Evolutionary conservation across 1,140 invertebrate genomes (phyloP).

Genomic region (Sesamia nonagrioides): DNA sequence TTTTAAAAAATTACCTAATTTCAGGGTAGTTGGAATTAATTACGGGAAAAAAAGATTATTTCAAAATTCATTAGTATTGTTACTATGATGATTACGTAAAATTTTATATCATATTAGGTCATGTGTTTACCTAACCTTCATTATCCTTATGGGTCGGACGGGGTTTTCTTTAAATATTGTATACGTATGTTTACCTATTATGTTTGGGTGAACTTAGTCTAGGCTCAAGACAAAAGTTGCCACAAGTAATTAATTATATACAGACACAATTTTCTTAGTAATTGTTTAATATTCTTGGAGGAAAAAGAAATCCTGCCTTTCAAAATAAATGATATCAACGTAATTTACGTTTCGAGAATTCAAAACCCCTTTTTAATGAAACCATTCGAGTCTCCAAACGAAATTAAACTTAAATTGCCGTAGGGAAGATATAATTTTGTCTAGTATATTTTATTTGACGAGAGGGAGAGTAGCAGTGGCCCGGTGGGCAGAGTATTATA

Average conservation of each 20-base stretch:
- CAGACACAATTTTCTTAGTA: constrained; percentile 12
- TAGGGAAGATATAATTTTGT: constrained; percentile 51
- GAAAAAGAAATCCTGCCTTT: constrained; percentile 47
- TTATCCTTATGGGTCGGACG: too few relatives aligned
- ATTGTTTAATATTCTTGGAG: constrained; percentile 11
- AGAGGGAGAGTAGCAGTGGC: constrained; percentile 41
- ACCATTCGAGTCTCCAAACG: constrained; percentile 34
- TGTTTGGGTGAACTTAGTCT: neutral
- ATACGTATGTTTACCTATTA: too few relatives aligned
- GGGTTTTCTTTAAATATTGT: too few relatives aligned
- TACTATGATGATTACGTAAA: too few relatives aligned
- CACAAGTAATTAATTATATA: neutral
- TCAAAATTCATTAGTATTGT: too few relatives aligned
- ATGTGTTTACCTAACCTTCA: too few relatives aligned
- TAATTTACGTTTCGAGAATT: constrained; percentile 53
- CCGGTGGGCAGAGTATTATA: constrained; percentile 31
- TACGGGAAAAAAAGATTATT: too few relatives aligned
- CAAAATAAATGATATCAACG: constrained; percentile 54
- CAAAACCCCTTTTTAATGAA: constrained; percentile 55
- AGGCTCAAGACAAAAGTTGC: neutral
- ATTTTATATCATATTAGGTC: too few relatives aligned
- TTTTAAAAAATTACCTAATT: too few relatives aligned
- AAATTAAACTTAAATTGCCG: constrained; percentile 55
- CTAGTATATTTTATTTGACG: constrained; percentile 52
- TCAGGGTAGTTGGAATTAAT: too few relatives aligned